Conservation (phyloP, 2,797 vertebrate genomes). For the Euthynnus affinis region DNA sequence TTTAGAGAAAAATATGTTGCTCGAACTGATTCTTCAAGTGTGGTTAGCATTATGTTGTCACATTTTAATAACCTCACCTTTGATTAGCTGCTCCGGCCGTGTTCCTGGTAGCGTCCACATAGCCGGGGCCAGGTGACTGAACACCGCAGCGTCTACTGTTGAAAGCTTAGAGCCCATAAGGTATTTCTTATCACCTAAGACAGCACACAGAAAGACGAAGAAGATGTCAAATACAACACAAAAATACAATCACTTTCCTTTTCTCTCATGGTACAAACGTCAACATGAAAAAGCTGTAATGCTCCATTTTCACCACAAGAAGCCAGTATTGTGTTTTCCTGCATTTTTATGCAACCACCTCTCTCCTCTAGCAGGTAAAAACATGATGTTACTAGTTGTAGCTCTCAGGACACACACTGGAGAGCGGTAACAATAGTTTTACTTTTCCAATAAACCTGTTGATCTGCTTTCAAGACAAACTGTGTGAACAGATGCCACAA, state of each 20-base stretch:
- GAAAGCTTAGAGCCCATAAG: slow-evolving; percentile 95
- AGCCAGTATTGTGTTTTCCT: slow-evolving; percentile 39
- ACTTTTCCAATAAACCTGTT: background rate
- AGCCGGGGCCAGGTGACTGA: slow-evolving; percentile 96
- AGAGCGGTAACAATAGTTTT: slow-evolving; percentile 2
- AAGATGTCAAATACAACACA: background rate
- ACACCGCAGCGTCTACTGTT: slow-evolving; percentile 95
- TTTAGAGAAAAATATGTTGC: background rate
- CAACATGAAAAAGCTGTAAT: background rate
- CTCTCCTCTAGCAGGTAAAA: background rate
- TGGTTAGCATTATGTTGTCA: background rate
- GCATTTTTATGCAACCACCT: background rate
- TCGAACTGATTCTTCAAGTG: background rate
- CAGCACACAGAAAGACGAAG: slow-evolving; percentile 36
- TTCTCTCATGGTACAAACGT: background rate
- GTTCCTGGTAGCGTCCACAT: slow-evolving; percentile 99
- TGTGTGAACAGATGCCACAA: background rate
- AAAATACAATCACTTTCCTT: background rate
- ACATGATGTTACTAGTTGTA: background rate
- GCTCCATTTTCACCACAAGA: slow-evolving; percentile 39
- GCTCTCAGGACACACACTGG: background rate
- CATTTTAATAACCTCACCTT: slow-evolving; percentile 83
- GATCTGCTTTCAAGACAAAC: background rate
- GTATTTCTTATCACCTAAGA: slow-evolving; percentile 95
- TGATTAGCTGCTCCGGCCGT: slow-evolving; percentile 95